phyloP scores from a whole-genome alignment of 2,797 vertebrate species.

The Argentina silus region DNA sequence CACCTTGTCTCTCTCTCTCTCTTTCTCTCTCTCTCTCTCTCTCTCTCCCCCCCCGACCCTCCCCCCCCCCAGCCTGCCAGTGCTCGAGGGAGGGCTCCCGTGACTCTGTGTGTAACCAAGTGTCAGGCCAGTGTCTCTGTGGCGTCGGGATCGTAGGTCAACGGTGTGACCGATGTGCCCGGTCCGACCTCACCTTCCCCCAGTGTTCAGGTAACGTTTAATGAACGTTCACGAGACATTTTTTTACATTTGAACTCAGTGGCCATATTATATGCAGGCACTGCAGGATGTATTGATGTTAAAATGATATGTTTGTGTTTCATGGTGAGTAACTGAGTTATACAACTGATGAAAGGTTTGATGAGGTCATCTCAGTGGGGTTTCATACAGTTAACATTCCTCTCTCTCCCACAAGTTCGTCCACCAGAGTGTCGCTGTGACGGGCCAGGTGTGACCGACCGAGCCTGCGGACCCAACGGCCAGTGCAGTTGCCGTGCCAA shows the following conservation, averaged over 20 bases:
- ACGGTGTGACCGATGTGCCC: constrained; percentile 81
- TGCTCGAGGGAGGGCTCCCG: constrained; percentile 82
- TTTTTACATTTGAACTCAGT: background rate
- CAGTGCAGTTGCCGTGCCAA: constrained; percentile 73
- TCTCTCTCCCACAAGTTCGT: background rate
- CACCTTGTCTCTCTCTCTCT: constrained; percentile 10
- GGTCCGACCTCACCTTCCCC: constrained; percentile 77
- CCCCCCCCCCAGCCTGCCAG: constrained; percentile 76
- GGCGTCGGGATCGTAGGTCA: constrained; percentile 75
- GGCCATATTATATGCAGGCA: background rate
- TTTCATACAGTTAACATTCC: background rate
- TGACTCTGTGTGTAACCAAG: constrained; percentile 70
- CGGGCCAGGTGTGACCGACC: constrained; percentile 69
- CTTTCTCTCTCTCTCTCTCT: background rate
- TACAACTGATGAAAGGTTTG: background rate
- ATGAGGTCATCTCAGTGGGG: background rate
- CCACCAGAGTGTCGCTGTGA: constrained; percentile 73
- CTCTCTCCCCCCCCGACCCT: constrained; percentile 6
- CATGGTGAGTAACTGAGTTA: background rate
- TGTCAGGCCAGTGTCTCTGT: constrained; percentile 84
- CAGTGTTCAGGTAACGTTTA: constrained; percentile 78
- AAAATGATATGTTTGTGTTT: background rate
- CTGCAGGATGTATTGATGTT: background rate
- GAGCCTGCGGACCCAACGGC: constrained; percentile 59
- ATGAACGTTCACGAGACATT: background rate